Conservation (phyloP, 1,140 invertebrate species). For the Cotesia chilonis region DNA sequence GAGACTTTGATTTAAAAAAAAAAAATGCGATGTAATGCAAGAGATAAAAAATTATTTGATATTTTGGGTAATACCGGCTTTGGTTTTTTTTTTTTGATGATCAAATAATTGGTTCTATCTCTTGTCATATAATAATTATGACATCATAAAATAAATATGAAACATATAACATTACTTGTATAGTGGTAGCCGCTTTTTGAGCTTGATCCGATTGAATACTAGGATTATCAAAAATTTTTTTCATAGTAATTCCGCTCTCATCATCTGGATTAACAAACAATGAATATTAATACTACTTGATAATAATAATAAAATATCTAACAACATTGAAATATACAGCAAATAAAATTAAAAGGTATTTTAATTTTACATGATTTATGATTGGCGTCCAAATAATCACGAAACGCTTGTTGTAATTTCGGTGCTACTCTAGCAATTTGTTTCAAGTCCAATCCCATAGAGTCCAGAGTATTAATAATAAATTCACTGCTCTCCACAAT, state of each 20-base stretch:
- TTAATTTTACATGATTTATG: constrained; percentile 28
- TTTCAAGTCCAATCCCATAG: constrained; percentile 57
- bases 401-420: constrained; percentile 53
- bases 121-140: neutral
- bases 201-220: constrained; percentile 60
- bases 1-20: no score
- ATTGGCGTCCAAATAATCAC: constrained; percentile 49
- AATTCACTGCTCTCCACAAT: constrained; percentile 59
- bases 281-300: neutral
- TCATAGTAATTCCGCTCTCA: constrained; percentile 54
- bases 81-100: no score
- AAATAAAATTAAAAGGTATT: no score
- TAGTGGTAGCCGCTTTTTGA: constrained; percentile 56
- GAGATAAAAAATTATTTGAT: no score
- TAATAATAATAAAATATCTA: no score
- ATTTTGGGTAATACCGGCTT: no score
- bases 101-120: no score
- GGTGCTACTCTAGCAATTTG: constrained; percentile 60
- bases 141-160: neutral
- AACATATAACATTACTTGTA: constrained; percentile 53
- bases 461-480: constrained; percentile 57
- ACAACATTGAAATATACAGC: no score
- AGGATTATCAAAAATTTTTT: constrained; percentile 58
- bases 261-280: neutral
- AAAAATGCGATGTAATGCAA: no score